These are phyloP conservation scores for Limanda limanda DNA, from an alignment of 2,113 vertebrate species.

Conservation along the genomic window DNA sequence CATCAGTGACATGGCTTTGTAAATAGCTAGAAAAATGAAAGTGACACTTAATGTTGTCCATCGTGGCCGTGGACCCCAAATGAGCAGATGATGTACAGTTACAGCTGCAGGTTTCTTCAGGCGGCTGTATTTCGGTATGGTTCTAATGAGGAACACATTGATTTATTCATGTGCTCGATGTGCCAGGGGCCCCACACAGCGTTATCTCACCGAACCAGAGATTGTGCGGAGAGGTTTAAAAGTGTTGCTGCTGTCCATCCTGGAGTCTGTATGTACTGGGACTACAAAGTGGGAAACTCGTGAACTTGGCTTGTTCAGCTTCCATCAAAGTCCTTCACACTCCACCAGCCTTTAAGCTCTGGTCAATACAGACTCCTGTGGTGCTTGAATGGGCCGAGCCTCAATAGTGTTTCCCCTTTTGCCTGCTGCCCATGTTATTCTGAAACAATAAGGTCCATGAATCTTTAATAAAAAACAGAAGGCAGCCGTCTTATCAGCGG, in stretches of 20 bases:
- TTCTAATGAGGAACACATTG: neutral
- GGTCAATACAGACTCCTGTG: neutral
- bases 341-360: neutral
- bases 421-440: conserved; percentile 6
- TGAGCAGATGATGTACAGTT: neutral
- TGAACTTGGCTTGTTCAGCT: too few species aligned
- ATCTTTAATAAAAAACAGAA: conserved; percentile 52
- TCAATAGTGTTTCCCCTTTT: neutral
- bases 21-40: too few species aligned
- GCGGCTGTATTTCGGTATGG: neutral
- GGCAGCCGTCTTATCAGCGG: neutral
- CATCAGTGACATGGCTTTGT: too few species aligned
- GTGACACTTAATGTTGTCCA: neutral
- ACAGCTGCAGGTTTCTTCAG: neutral
- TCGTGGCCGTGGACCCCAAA: too few species aligned
- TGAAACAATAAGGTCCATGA: conserved; percentile 28
- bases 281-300: too few species aligned
- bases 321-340: too few species aligned
- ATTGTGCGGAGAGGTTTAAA: too few species aligned
- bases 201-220: conserved; percentile 13
- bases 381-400: neutral
- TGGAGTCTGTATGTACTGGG: too few species aligned
- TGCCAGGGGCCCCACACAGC: neutral
- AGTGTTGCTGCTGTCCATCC: too few species aligned
- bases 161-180: neutral